Conservation (phyloP, 1,140 invertebrate genomes). For the Bactericera cockerelli region DNA sequence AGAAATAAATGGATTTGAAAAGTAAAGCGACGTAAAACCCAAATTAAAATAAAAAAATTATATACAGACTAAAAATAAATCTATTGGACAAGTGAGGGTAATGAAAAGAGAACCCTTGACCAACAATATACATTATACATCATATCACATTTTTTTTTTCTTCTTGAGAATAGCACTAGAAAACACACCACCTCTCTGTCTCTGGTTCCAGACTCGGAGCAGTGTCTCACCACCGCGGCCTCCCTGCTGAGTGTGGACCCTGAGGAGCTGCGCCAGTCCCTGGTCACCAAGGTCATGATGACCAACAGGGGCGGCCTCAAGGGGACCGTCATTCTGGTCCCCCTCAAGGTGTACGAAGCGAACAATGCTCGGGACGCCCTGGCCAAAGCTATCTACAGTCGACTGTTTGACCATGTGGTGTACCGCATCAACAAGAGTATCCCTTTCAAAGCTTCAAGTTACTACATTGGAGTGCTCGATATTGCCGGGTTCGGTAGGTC, state of each 20-base stretch:
- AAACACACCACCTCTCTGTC: no score
- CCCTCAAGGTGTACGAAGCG: constrained; percentile 86
- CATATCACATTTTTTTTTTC: no score
- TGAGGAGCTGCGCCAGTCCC: constrained; percentile 64
- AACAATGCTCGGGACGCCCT: constrained; percentile 84
- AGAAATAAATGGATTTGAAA: no score
- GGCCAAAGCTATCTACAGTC: constrained; percentile 89
- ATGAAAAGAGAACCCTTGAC: no score
- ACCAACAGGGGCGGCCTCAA: constrained; percentile 81
- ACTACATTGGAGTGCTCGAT: constrained; percentile 92
- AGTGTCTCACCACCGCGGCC: constrained; percentile 51
- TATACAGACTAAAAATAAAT: no score
- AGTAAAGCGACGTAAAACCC: no score
- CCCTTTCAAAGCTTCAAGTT: constrained; percentile 69
- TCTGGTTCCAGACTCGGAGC: constrained; percentile 39
- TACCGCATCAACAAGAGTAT: constrained; percentile 84
- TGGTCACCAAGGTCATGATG: constrained; percentile 88
- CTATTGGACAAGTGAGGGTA: no score
- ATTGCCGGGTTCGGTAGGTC: constrained; percentile 88
- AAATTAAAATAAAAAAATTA: no score
- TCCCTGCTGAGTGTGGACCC: constrained; percentile 65
- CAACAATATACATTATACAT: no score
- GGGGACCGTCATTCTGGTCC: constrained; percentile 96
- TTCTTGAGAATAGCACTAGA: no score
- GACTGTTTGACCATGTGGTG: constrained; percentile 92